Evolutionary conservation across 2,888 invertebrate genomes (phyloP), one percentile per base, ranked within the genome.

Genomic region (Mamestra brassicae): DNA sequence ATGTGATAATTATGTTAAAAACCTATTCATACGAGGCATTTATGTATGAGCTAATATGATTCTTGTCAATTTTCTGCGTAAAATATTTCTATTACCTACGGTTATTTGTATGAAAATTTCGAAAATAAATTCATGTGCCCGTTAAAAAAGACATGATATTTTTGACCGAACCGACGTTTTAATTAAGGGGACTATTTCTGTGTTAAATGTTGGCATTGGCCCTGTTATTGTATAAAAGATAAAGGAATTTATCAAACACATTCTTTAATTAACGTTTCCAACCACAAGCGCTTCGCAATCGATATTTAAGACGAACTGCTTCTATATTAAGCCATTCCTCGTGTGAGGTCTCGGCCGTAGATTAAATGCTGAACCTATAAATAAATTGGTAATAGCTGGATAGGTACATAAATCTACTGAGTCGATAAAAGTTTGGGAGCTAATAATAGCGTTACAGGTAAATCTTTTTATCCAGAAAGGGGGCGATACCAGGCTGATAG

Each of bases 201-300:
- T 71, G 78, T 71, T 50, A 74, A 71, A 63, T 65, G 54, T 73
- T 80, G 83, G 86, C 83, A 85, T 78, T 81, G 61, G 63, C 75
- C 78, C 83, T 71, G 42, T 76, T 78, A 76, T 69, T 81, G 69
- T 80, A 64, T 76, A 84, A 78, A 76, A 86, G 85, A 91, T 89
- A 89, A 87, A 81, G 80, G 71, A 88, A 89, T 87, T 83, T 80
- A 76, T 80, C 84, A 74, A 85, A 85, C 81, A 84, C 76, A 87
- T 87, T 88, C 76, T 87, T 89, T 78, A 83, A 84, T 87, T 87
- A 89, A 88, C 88, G 82, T 82, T 79, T 75, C 80, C 80, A 81
- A 83, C 78, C 76, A 86, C 55, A 74, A 70, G 71, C 69, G 77
- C 81, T 87, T 82, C 72, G 83, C 76, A 85, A 86, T 81, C 68